Conservation (phyloP, 2,797 vertebrate genomes). For the Morus bassanus region DNA sequence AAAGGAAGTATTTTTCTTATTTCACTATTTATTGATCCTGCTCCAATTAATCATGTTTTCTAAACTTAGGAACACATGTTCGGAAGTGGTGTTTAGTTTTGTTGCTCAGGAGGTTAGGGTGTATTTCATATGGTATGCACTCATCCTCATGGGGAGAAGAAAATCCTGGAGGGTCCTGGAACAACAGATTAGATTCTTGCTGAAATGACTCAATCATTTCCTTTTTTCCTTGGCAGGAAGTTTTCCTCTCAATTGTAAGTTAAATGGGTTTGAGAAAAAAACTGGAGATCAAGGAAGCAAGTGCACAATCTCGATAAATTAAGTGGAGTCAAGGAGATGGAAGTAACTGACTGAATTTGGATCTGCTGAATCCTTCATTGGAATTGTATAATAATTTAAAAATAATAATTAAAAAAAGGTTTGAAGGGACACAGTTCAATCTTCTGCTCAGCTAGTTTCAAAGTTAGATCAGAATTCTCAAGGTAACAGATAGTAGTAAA, state of each 20-base stretch:
- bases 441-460: background rate
- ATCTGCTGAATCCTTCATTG: background rate
- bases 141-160: background rate
- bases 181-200: background rate
- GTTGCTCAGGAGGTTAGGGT: background rate
- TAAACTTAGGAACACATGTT: constrained; percentile 8
- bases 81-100: background rate
- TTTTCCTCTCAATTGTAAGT: background rate
- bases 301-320: background rate
- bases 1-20: background rate
- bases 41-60: background rate
- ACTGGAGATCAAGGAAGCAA: background rate
- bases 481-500: background rate
- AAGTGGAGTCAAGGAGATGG: background rate
- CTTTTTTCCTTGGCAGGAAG: background rate
- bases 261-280: background rate
- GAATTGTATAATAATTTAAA: background rate
- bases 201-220: background rate
- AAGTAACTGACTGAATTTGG: background rate
- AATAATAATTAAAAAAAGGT: background rate
- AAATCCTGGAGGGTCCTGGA: constrained; percentile 23
- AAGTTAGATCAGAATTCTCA: background rate
- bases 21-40: background rate
- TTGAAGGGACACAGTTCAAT: background rate
- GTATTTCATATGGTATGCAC: constrained; percentile 23